Percentiles rank a stretch among this genome's conserved stretches.
Evolutionary conservation across 2,888 invertebrate species (phyloP).

Genomic region (Strigamia maritima): DNA sequence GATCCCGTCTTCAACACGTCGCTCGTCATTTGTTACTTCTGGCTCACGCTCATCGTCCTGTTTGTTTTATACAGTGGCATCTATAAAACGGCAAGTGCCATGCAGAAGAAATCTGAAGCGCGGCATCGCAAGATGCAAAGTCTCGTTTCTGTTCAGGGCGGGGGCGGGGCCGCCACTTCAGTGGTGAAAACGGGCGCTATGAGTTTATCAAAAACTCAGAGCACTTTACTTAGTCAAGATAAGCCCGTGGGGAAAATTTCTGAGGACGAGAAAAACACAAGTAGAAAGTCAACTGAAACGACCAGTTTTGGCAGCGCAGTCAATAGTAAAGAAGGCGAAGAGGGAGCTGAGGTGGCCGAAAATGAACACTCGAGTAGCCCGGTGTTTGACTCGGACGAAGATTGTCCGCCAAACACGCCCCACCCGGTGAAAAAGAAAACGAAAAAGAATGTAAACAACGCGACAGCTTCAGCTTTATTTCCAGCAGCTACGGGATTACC

Average conservation of each 20-base stretch:
- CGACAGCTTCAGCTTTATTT: conserved; percentile 30
- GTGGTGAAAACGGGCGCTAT: conserved; percentile 40
- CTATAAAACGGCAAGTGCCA: conserved; percentile 93
- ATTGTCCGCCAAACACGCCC: conserved; percentile 51
- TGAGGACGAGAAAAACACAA: conserved; percentile 54
- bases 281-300: conserved; percentile 59
- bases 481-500: conserved; percentile 37
- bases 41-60: conserved; percentile 93
- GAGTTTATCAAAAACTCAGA: conserved; percentile 69
- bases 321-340: conserved; percentile 46
- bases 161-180: conserved; percentile 54
- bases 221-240: conserved; percentile 67
- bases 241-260: conserved; percentile 59
- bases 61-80: conserved; percentile 95
- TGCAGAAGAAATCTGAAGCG: conserved; percentile 95
- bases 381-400: conserved; percentile 94
- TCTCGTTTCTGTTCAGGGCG: conserved; percentile 64
- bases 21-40: conserved; percentile 93
- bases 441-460: conserved; percentile 35
- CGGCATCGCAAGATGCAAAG: conserved; percentile 94
- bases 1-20: conserved; percentile 97
- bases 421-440: conserved; percentile 29
- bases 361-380: conserved; percentile 81
- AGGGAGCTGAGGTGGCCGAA: conserved; percentile 51
- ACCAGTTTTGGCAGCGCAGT: conserved; percentile 48